These are phyloP conservation scores for Promerops cafer DNA, from an alignment of 2,113 vertebrate genomes.

Conservation along the genomic window DNA sequence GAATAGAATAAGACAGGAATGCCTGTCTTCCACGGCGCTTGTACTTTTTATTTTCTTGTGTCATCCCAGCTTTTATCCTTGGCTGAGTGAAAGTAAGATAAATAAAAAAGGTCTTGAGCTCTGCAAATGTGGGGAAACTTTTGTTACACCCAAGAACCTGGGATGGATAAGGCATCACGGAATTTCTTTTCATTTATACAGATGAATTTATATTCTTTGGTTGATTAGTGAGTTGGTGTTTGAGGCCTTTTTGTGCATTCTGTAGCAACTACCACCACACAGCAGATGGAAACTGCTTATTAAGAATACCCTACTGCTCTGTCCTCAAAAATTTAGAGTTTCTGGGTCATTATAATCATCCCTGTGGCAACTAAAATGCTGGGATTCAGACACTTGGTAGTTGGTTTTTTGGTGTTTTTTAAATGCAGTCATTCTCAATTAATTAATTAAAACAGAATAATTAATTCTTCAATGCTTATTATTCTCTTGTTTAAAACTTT, in stretches of 20 bases:
- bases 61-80: background rate
- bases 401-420: background rate
- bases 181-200: background rate
- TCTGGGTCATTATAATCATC: background rate
- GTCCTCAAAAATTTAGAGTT: background rate
- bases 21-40: background rate
- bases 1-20: too few species aligned
- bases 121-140: background rate
- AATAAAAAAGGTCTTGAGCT: background rate
- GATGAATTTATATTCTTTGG: background rate
- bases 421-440: background rate
- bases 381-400: background rate
- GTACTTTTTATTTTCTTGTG: background rate
- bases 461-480: background rate
- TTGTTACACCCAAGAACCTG: background rate
- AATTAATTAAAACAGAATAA: background rate
- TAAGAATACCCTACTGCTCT: background rate
- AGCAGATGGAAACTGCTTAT: background rate
- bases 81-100: background rate
- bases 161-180: background rate
- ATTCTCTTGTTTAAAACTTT: background rate
- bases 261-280: background rate
- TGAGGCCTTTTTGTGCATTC: background rate
- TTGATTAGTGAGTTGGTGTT: background rate
- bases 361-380: background rate